A percentile compares a stretch with the other conserved stretches of the same genome.
These are phyloP conservation scores for Melinopterus prodromus DNA, from an alignment of 2,888 invertebrate species.

Conservation along the genomic window DNA sequence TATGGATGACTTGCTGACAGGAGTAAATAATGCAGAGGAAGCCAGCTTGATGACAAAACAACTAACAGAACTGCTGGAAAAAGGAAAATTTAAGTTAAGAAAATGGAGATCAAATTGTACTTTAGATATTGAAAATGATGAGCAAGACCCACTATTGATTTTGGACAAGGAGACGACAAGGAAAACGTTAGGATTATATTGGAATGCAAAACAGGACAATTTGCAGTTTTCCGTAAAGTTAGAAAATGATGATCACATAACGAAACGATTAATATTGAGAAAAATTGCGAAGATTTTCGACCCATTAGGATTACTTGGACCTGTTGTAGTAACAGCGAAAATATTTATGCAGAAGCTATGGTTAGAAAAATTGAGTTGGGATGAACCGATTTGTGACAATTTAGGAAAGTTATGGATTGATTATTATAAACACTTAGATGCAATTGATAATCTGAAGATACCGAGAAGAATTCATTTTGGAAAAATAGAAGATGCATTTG, in stretches of 20 bases:
- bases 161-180: constrained; percentile 11
- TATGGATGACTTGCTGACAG: too few species aligned
- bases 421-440: constrained; percentile 13
- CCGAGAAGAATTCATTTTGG: too few species aligned
- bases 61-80: constrained; percentile 10
- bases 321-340: constrained; percentile 43
- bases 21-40: too few species aligned
- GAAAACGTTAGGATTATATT: constrained; percentile 35
- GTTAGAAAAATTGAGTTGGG: constrained; percentile 32
- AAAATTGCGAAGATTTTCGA: constrained; percentile 29
- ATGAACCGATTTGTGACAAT: constrained; percentile 21
- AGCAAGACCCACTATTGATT: neutral
- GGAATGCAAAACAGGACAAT: constrained; percentile 23
- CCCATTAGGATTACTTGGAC: constrained; percentile 38
- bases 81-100: constrained; percentile 27
- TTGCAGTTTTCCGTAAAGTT: constrained; percentile 16
- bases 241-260: neutral
- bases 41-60: neutral
- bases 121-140: neutral
- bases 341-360: constrained; percentile 33
- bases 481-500: too few species aligned
- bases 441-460: neutral
- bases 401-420: neutral
- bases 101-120: constrained; percentile 30
- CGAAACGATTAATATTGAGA: constrained; percentile 34